Conservation (phyloP, 2,797 vertebrate genomes). For the Artibeus jamaicensis region DNA sequence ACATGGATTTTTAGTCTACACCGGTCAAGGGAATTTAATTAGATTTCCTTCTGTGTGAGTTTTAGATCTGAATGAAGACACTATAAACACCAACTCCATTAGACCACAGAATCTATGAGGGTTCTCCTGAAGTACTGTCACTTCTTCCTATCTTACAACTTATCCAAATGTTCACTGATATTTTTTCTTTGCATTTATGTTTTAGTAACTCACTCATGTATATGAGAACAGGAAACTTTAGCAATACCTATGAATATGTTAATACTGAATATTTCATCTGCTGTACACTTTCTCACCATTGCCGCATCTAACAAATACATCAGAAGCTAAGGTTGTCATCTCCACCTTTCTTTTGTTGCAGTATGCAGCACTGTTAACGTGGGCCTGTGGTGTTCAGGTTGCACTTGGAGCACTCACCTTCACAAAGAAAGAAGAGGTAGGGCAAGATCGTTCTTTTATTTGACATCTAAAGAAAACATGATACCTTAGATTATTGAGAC, state of each 20-base stretch:
- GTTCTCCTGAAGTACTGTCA: neutral
- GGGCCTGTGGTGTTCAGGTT: slow-evolving; percentile 50
- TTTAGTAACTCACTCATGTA: neutral
- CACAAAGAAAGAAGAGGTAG: slow-evolving; percentile 64
- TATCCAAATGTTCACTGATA: neutral
- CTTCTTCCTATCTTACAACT: neutral
- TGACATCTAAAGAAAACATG: neutral
- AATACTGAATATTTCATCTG: neutral
- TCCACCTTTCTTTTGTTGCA: slow-evolving; percentile 46
- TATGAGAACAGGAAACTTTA: neutral
- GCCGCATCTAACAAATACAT: neutral
- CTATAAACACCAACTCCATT: neutral
- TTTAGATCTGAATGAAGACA: neutral
- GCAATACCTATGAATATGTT: neutral
- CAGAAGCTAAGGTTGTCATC: neutral
- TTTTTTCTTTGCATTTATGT: neutral
- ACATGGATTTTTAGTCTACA: neutral
- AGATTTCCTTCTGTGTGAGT: neutral
- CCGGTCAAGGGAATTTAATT: neutral
- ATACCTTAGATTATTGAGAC: neutral
- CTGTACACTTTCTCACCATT: neutral
- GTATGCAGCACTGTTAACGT: slow-evolving; percentile 62
- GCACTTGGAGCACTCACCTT: slow-evolving; percentile 56
- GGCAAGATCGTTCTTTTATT: neutral
- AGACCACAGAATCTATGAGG: neutral